A percentile compares a stretch with the other conserved stretches of the same genome.
Conservation (phyloP, 2,888 invertebrate genomes). For the Sinotaia quadrata region DNA sequence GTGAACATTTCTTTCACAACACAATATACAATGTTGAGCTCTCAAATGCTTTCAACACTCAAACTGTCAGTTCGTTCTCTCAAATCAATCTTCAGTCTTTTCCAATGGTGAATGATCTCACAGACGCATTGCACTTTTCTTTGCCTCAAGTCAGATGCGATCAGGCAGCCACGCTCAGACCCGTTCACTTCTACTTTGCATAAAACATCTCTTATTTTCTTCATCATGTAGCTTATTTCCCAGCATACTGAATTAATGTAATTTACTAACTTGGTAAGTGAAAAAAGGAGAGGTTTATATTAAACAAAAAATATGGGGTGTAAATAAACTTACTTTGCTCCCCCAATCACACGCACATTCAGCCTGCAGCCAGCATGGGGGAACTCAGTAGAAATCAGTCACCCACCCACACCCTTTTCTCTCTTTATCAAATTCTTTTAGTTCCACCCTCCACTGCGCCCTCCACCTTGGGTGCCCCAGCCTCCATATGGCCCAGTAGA, state of each 20-base stretch:
- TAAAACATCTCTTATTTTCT: too few relatives aligned
- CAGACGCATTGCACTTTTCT: background rate
- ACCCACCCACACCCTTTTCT: background rate
- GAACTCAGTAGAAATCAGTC: too few relatives aligned
- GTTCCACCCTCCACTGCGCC: conserved; percentile 40
- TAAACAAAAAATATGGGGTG: background rate
- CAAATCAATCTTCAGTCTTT: background rate
- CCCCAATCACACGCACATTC: background rate
- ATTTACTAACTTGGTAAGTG: too few relatives aligned
- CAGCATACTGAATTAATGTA: too few relatives aligned
- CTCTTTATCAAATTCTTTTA: conserved; percentile 21
- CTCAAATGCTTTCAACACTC: background rate
- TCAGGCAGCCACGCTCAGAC: conserved; percentile 3
- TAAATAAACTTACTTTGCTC: background rate
- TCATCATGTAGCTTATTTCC: too few relatives aligned
- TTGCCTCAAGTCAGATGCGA: background rate
- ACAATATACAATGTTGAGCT: too few relatives aligned
- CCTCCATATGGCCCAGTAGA: conserved; percentile 38
- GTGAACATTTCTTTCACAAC: too few relatives aligned
- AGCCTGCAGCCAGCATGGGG: too few relatives aligned
- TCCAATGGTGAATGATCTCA: background rate
- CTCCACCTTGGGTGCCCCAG: conserved; percentile 36
- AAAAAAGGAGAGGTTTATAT: too few relatives aligned
- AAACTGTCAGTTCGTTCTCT: background rate
- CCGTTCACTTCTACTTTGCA: background rate